Evolutionary conservation across 2,797 vertebrate species (phyloP).

Genomic region (Lagocephalus sceleratus): DNA sequence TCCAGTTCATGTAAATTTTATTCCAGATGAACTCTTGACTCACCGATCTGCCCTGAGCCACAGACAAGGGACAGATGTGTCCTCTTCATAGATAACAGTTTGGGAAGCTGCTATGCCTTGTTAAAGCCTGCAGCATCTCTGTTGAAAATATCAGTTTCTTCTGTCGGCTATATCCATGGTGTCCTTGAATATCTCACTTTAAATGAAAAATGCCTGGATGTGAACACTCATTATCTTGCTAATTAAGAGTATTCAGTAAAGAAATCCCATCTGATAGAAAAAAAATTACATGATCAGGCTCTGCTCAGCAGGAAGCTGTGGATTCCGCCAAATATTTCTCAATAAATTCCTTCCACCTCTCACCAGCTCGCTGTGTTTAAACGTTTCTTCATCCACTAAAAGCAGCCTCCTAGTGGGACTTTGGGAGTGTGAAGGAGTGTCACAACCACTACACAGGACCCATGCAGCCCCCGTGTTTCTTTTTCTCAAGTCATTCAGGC

Average conservation of each 20-base stretch:
- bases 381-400: constrained; percentile 24
- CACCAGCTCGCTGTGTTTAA: constrained; percentile 7
- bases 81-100: constrained; percentile 52
- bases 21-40: constrained; percentile 63
- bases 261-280: constrained; percentile 25
- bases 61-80: constrained; percentile 65
- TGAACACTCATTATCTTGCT: constrained; percentile 41
- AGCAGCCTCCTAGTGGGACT: constrained; percentile 41
- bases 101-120: constrained; percentile 58
- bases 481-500: constrained; percentile 51
- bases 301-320: constrained; percentile 15
- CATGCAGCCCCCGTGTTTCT: constrained; percentile 52
- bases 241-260: constrained; percentile 23
- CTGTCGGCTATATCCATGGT: constrained; percentile 60
- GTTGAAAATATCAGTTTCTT: constrained; percentile 71
- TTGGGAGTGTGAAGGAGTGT: constrained; percentile 44
- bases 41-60: constrained; percentile 46
- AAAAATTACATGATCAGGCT: constrained; percentile 33
- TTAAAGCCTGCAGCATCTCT: constrained; percentile 49
- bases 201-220: constrained; percentile 58
- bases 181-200: constrained; percentile 59
- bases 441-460: constrained; percentile 46
- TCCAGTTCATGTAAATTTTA: constrained; percentile 59
- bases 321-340: not conserved
- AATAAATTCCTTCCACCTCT: not conserved